Conservation (phyloP, 2,113 vertebrate genomes). For the Cervus canadensis region DNA sequence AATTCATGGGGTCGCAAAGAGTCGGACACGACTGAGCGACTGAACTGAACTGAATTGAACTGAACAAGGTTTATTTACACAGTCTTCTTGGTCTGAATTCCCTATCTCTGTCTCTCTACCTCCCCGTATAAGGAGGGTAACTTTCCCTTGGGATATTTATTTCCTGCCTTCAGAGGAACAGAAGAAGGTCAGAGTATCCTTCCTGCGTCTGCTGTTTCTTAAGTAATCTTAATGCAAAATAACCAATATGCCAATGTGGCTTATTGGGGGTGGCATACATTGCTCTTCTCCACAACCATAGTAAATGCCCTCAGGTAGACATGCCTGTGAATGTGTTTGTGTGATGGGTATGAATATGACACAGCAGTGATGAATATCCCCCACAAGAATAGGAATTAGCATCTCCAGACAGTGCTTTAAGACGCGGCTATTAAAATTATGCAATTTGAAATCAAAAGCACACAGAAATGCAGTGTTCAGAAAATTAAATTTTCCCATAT, state of each 20-base stretch:
- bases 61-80: not conserved
- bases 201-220: not conserved
- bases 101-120: not conserved
- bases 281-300: not conserved
- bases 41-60: too few species aligned
- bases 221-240: not conserved
- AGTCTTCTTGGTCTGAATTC: not conserved
- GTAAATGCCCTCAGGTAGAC: not conserved
- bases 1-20: too few species aligned
- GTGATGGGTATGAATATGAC: not conserved
- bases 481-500: constrained; percentile 30
- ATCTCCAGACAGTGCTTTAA: not conserved
- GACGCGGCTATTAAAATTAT: not conserved
- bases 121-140: not conserved
- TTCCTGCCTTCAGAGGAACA: not conserved
- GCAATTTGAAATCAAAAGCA: constrained; percentile 21
- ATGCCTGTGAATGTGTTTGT: not conserved
- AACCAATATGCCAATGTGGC: not conserved
- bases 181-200: not conserved
- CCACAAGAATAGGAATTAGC: not conserved
- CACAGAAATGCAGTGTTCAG: not conserved
- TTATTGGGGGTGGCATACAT: not conserved
- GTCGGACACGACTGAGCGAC: too few species aligned
- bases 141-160: not conserved
- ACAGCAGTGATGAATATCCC: not conserved